A percentile compares a stretch with the other conserved stretches of the same genome.
phyloP scores from a whole-genome alignment of 2,888 invertebrate species.

The Dromius quadrimaculatus region DNA sequence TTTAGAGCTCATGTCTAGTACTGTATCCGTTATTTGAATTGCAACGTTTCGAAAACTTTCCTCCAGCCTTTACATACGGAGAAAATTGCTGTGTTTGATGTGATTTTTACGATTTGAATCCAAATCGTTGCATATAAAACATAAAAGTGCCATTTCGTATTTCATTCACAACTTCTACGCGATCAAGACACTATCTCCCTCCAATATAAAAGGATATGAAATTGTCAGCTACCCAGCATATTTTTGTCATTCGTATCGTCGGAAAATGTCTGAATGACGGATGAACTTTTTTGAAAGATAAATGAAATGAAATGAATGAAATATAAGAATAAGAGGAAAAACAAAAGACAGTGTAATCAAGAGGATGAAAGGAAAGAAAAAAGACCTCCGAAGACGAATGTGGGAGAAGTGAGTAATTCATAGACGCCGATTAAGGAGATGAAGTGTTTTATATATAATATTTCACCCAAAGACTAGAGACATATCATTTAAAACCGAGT shows the following conservation, averaged over 20 bases:
- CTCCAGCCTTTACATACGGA: too few relatives aligned
- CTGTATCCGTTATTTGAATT: too few relatives aligned
- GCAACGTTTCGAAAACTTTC: too few relatives aligned
- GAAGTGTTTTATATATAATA: too few relatives aligned
- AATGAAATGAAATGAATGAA: slow-evolving; percentile 9
- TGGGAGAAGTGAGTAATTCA: not conserved
- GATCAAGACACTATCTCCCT: slow-evolving; percentile 20
- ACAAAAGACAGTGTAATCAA: not conserved
- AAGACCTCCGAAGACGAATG: too few relatives aligned
- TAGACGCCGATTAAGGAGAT: not conserved
- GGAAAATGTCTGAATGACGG: slow-evolving; percentile 17
- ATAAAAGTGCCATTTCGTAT: slow-evolving; percentile 1
- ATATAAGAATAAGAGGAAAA: slow-evolving; percentile 18
- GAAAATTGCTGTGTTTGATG: not conserved
- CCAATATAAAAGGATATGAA: slow-evolving; percentile 6
- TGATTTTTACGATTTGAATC: slow-evolving; percentile 16
- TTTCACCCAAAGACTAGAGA: too few relatives aligned
- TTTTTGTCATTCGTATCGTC: not conserved
- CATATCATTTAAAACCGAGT: too few relatives aligned
- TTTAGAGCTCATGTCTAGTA: too few relatives aligned
- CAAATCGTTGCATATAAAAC: slow-evolving; percentile 10
- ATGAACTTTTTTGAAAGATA: slow-evolving; percentile 1
- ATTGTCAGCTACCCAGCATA: slow-evolving; percentile 14
- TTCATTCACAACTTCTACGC: slow-evolving; percentile 11
- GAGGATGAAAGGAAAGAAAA: not conserved